Base-by-base conservation (phyloP, 2,888 invertebrate genomes). In the Phlogophora meticulosa region DNA sequence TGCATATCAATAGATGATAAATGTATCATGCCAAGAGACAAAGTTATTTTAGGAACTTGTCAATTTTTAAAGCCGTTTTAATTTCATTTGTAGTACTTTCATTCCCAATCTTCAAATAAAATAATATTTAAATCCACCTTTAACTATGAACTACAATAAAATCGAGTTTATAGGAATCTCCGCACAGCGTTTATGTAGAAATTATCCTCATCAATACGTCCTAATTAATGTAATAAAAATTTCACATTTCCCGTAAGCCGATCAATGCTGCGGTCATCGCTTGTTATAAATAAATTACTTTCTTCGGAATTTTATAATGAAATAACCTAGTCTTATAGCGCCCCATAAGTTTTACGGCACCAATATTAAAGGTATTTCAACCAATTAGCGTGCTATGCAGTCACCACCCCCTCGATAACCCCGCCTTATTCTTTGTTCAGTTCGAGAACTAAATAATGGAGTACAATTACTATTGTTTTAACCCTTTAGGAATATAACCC, bases 321-420 rank as follows among this genome's bases (percentile, higher is more conserved):
- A 81, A 81, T 82, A 72, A 32, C 65, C 77, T 68, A 82, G 80
- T 61, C 69, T 73, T 70, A 77, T 78, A 73, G 80, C 58, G 51
- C 77, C 76, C 69, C 40, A 75, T 79, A 72, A 78, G 67, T 69
- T 83, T 84, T 83, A 87, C 78, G 71, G 74, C 82, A 71, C 78
- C 76, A 79, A 85, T 86, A 86, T 75, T 83, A 67, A 76, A 83
- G 79, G 75, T 81, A 81, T 85, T 69, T 80, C 80, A 80, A 85
- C 92, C 93, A 93, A 93, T 93, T 93, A 93, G 89, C 85, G 80
- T 79, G 77, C 83, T 80, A 82, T 85, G 84, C 80, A 87, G 81
- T 83, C 72, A 78, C 90, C 87, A 88, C 92, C 92, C 91, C 87
- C 86, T 89, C 79, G 69, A 65, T 82, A 83, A 87, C 88, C 79